A percentile compares a stretch with the other conserved stretches of the same genome.
Evolutionary conservation across 2,797 vertebrate genomes (phyloP).

Genomic region (Graptemys geographica): DNA sequence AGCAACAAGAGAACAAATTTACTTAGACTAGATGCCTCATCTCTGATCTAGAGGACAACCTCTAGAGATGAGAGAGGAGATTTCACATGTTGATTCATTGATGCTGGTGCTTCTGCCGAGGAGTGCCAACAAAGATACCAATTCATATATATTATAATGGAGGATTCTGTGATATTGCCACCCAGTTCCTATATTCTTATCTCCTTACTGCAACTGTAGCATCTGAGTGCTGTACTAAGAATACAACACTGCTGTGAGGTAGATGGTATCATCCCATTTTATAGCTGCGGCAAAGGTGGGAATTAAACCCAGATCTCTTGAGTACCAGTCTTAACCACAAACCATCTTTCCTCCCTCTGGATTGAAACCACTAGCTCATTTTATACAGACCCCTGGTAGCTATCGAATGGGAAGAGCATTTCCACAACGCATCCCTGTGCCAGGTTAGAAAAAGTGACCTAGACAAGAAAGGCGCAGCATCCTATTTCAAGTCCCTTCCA

Average conservation of each 20-base stretch:
- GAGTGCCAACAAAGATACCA: not conserved
- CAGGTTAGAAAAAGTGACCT: not conserved
- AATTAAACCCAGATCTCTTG: not conserved
- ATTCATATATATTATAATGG: not conserved
- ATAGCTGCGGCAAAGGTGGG: not conserved
- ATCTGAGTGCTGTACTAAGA: not conserved
- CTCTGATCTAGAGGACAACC: not conserved
- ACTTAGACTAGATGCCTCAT: not conserved
- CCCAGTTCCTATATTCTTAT: not conserved
- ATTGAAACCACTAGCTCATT: not conserved
- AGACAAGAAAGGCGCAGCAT: not conserved
- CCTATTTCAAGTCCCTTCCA: not conserved
- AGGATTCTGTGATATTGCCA: not conserved
- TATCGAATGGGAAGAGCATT: not conserved
- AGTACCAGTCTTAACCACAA: not conserved
- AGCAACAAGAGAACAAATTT: not conserved
- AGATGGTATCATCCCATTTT: not conserved
- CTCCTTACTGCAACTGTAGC: not conserved
- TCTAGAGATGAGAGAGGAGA: not conserved
- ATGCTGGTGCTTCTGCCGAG: not conserved
- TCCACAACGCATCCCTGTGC: not conserved
- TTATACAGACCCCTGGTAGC: not conserved
- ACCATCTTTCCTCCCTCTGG: not conserved
- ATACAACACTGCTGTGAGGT: not conserved
- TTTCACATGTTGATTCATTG: not conserved